Conservation (phyloP, 2,113 vertebrate species). For the Xerus inauris region DNA sequence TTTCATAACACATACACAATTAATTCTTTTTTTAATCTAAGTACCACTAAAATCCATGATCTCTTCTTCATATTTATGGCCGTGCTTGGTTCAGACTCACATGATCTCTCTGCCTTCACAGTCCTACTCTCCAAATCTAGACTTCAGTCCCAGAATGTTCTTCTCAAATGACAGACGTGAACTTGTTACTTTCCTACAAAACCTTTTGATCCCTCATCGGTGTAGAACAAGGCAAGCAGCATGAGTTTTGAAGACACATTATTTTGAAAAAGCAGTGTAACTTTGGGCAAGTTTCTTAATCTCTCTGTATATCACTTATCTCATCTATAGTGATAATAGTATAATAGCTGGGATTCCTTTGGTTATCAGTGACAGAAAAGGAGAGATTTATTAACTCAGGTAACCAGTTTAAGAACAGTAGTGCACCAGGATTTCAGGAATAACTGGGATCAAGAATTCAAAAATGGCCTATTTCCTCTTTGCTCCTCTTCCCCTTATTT, state of each 20-base stretch:
- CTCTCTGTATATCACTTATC: neutral
- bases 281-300: neutral
- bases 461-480: neutral
- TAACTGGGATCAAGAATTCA: neutral
- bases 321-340: neutral
- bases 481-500: neutral
- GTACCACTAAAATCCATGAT: neutral
- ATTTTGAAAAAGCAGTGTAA: conserved; percentile 17
- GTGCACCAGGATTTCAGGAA: no score
- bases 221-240: no score
- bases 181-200: neutral
- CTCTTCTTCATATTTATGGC: neutral
- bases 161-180: neutral
- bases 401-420: neutral
- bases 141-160: neutral
- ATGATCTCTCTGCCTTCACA: neutral
- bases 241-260: neutral
- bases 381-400: neutral
- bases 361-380: conserved; percentile 20
- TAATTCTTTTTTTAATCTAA: no score
- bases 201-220: neutral
- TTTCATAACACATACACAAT: no score
- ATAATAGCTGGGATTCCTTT: neutral
- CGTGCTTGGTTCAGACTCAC: neutral
- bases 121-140: neutral